phyloP scores from a whole-genome alignment of 2,797 vertebrate species.

The Podargus strigoides region DNA sequence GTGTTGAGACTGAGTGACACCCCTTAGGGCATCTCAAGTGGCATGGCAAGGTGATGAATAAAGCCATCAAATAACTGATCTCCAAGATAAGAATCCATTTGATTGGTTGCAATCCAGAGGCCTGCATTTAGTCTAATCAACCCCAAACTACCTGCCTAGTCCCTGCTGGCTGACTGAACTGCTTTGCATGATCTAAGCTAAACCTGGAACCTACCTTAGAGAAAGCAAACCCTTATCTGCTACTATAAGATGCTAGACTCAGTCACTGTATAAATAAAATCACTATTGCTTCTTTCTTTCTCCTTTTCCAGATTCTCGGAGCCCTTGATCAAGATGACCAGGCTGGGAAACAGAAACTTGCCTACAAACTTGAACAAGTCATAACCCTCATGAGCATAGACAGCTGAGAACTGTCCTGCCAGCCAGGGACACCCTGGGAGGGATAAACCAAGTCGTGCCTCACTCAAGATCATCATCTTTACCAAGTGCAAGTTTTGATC shows the following conservation, averaged over 20 bases:
- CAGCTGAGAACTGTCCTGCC: slow-evolving; percentile 98
- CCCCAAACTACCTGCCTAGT: not conserved
- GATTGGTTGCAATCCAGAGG: not conserved
- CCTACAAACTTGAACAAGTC: slow-evolving; percentile 99
- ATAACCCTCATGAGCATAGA: slow-evolving; percentile 98
- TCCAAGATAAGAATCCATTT: not conserved
- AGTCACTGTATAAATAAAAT: not conserved
- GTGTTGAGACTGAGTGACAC: accelerated
- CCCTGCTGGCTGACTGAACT: not conserved
- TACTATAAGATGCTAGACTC: not conserved
- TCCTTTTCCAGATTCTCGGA: slow-evolving; percentile 84
- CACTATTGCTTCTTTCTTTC: not conserved
- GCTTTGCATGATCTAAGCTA: not conserved
- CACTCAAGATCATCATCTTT: slow-evolving; percentile 96
- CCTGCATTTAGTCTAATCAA: not conserved
- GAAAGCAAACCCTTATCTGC: not conserved
- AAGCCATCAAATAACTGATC: not conserved
- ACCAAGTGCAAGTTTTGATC: slow-evolving; percentile 86
- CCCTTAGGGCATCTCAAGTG: not conserved
- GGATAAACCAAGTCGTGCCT: slow-evolving; percentile 99
- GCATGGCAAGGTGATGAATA: not conserved
- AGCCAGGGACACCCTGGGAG: slow-evolving; percentile 92
- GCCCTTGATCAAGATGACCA: slow-evolving; percentile 92
- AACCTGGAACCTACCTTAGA: not conserved
- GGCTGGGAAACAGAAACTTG: slow-evolving; percentile 97